Percentiles rank a stretch among this genome's conserved stretches.
Conservation (phyloP, 2,113 vertebrate species). For the Sapayoa aenigma region DNA sequence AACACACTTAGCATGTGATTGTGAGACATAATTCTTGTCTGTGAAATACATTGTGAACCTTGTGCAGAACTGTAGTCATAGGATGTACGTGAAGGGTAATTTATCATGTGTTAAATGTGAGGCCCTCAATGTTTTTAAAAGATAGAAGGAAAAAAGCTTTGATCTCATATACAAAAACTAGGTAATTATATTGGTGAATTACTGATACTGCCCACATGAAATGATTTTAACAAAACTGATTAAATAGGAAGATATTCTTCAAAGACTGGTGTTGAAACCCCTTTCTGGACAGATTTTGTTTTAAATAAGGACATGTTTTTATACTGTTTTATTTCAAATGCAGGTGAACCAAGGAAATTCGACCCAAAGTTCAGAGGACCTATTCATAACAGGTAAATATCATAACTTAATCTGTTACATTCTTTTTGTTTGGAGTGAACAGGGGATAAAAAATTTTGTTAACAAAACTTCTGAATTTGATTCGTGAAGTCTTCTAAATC, state of each 20-base stretch:
- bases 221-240: neutral
- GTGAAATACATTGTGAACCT: neutral
- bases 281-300: neutral
- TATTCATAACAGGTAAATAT: conserved; percentile 84
- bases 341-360: conserved; percentile 89
- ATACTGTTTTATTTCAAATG: conserved; percentile 72
- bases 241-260: neutral
- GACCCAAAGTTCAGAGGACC: conserved; percentile 93
- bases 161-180: neutral
- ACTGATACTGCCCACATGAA: neutral
- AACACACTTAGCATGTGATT: neutral
- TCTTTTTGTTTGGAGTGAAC: neutral
- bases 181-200: neutral
- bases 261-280: neutral
- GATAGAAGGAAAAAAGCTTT: neutral
- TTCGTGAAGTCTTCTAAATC: neutral
- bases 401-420: neutral
- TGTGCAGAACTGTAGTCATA: neutral
- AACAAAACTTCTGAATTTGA: neutral
- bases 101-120: neutral
- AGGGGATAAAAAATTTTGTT: neutral
- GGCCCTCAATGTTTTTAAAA: neutral
- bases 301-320: conserved; percentile 36
- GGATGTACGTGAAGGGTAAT: neutral
- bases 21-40: neutral